A percentile compares a stretch with the other conserved stretches of the same genome.
Conservation (phyloP, 2,113 vertebrate species). For the Nibea coibor region DNA sequence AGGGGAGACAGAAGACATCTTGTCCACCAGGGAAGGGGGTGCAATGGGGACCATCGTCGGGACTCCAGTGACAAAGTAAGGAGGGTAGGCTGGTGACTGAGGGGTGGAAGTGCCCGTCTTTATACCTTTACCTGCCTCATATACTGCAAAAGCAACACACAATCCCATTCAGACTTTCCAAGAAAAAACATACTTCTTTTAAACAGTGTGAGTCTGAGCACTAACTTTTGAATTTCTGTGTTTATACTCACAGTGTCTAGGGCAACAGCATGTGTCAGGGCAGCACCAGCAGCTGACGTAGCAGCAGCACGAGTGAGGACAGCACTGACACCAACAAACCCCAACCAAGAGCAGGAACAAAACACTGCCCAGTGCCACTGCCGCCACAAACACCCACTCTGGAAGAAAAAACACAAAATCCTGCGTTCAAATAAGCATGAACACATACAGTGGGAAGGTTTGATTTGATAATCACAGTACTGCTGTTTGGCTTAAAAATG, state of each 20-base stretch:
- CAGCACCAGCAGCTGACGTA: constrained; percentile 96
- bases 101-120: constrained; percentile 87
- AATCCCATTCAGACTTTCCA: not conserved
- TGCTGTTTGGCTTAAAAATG: not conserved
- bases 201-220: not conserved
- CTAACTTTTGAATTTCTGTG: not conserved
- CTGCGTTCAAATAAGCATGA: not conserved
- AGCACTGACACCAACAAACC: constrained; percentile 98
- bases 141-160: constrained; percentile 83
- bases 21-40: constrained; percentile 91
- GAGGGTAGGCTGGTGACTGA: constrained; percentile 87
- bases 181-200: not conserved
- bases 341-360: constrained; percentile 92
- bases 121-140: constrained; percentile 95
- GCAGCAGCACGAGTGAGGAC: constrained; percentile 97
- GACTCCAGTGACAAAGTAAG: constrained; percentile 93
- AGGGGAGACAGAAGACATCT: constrained; percentile 87
- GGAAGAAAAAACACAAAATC: constrained; percentile 59
- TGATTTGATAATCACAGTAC: not conserved
- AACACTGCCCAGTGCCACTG: constrained; percentile 89
- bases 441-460: not conserved
- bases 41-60: constrained; percentile 90
- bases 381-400: constrained; percentile 96
- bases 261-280: constrained; percentile 96
- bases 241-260: constrained; percentile 90